A percentile compares a stretch with the other conserved stretches of the same genome.
These are phyloP conservation scores for Ailurus styani DNA, from an alignment of 2,113 vertebrate genomes.

Conservation along the genomic window DNA sequence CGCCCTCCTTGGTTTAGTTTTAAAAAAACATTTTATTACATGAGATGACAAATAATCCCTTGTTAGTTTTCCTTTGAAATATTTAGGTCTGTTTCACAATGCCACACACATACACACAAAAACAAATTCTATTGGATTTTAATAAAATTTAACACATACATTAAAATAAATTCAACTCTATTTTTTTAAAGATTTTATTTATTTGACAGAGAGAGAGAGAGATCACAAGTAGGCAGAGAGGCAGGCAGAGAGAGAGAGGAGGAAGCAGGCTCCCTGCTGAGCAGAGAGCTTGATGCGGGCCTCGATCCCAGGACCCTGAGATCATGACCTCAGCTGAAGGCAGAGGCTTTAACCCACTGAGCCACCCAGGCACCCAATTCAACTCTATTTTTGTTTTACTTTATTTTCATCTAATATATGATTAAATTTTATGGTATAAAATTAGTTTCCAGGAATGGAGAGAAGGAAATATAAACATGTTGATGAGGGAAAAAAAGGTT, in stretches of 20 bases:
- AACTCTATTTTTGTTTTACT: neutral
- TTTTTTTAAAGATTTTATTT: no score
- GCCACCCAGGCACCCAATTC: no score
- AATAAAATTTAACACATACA: neutral
- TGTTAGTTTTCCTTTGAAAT: neutral
- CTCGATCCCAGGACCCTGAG: no score
- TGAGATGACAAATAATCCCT: neutral
- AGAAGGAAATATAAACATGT: neutral
- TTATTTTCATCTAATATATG: neutral
- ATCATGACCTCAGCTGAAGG: no score
- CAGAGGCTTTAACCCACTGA: no score
- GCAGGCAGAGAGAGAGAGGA: no score
- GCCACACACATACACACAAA: neutral
- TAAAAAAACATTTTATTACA: neutral
- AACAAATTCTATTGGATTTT: neutral
- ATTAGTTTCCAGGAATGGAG: neutral
- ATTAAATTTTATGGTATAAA: neutral
- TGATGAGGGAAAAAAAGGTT: neutral
- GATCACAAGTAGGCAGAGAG: no score
- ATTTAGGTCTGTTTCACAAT: neutral
- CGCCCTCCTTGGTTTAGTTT: no score
- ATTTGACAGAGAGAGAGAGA: no score
- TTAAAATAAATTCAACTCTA: neutral
- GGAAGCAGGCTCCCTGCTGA: no score
- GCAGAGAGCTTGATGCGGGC: no score